A percentile compares a stretch with the other conserved stretches of the same genome.
These are phyloP conservation scores for Mus musculus DNA, from an alignment of 2,113 vertebrate species.

Conservation along the genomic window DNA sequence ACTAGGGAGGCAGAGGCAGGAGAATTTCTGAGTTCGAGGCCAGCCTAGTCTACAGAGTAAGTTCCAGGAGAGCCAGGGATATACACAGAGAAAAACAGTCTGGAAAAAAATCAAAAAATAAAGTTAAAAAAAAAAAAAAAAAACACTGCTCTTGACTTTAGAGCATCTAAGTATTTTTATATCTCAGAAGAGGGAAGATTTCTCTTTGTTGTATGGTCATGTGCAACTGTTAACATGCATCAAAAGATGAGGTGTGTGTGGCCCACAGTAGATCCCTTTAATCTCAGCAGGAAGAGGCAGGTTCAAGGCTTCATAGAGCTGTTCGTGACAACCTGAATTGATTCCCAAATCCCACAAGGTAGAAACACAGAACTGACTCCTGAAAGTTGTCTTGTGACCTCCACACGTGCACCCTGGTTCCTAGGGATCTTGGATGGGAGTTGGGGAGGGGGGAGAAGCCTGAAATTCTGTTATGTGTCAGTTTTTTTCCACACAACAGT, in stretches of 20 bases:
- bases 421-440: too few relatives aligned
- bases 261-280: background rate
- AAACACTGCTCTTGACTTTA: background rate
- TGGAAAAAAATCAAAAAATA: too few relatives aligned
- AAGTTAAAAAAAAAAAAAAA: too few relatives aligned
- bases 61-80: too few relatives aligned
- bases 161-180: background rate
- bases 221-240: background rate
- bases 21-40: too few relatives aligned
- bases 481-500: too few relatives aligned
- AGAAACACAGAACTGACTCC: background rate
- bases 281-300: background rate
- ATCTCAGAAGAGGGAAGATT: constrained; percentile 7
- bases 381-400: background rate
- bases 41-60: too few relatives aligned
- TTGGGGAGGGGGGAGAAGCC: too few relatives aligned
- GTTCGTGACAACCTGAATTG: background rate
- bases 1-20: too few relatives aligned
- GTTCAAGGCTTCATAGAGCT: background rate
- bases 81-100: too few relatives aligned
- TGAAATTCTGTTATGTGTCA: too few relatives aligned
- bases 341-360: background rate
- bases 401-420: background rate
- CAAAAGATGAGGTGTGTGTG: background rate
- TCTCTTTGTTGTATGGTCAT: constrained; percentile 11